Evolutionary conservation across 2,113 vertebrate genomes (phyloP).

Genomic region (Nycticryphes semicollaris): DNA sequence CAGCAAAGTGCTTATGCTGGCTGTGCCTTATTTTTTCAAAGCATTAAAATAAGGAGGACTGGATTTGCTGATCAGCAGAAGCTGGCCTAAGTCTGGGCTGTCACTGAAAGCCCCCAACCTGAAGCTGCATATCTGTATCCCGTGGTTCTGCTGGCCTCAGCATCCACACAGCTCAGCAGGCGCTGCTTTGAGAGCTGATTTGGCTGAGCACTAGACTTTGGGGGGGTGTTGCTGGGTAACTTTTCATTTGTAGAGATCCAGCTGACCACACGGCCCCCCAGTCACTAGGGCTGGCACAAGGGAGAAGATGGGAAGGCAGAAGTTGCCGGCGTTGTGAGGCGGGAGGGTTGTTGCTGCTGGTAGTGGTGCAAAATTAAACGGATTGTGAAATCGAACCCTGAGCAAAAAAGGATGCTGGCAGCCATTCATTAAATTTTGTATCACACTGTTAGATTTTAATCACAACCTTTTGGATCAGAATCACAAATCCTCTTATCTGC

Average conservation of each 20-base stretch:
- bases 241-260: slow-evolving; percentile 32
- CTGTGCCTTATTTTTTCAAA: neutral
- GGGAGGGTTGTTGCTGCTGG: neutral
- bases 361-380: neutral
- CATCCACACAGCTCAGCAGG: neutral
- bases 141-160: slow-evolving; percentile 45
- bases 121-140: neutral
- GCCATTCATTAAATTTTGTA: slow-evolving; percentile 25
- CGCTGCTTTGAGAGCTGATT: slow-evolving; percentile 47
- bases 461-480: slow-evolving; percentile 45
- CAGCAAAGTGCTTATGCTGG: neutral
- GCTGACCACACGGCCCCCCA: slow-evolving; percentile 26
- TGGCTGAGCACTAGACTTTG: slow-evolving; percentile 27
- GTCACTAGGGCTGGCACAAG: neutral
- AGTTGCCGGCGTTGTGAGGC: neutral
- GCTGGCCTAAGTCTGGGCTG: slow-evolving; percentile 10
- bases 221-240: neutral
- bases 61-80: slow-evolving; percentile 49
- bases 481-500: slow-evolving; percentile 59
- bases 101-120: neutral
- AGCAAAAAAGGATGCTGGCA: slow-evolving; percentile 30
- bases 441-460: slow-evolving; percentile 60
- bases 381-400: neutral
- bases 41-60: neutral
- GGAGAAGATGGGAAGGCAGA: neutral